Percentiles rank a stretch among this genome's conserved stretches.
Conservation (phyloP, 2,797 vertebrate genomes). For the Remorina albescens region DNA sequence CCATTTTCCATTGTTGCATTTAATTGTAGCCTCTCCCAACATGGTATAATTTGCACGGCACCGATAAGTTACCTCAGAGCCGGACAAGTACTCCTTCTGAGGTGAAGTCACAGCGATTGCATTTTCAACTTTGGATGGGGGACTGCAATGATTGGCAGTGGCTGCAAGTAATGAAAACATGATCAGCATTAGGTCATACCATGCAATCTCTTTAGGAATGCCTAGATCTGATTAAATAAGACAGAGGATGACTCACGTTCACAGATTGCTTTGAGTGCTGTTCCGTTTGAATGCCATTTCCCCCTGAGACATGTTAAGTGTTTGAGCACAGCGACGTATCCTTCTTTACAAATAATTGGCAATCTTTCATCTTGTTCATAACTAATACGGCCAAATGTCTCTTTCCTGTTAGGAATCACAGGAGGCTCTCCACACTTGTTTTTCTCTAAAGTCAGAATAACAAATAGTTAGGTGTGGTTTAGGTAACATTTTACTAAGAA, state of each 20-base stretch:
- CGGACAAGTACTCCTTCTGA: slow-evolving; percentile 38
- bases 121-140: slow-evolving; percentile 59
- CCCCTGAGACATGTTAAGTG: neutral
- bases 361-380: fast-evolving
- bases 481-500: neutral
- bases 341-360: neutral
- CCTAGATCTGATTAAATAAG: neutral
- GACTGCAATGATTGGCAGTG: fast-evolving
- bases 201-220: neutral
- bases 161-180: slow-evolving; percentile 48
- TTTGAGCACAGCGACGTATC: fast-evolving
- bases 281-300: slow-evolving; percentile 25
- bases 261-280: slow-evolving; percentile 30
- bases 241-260: slow-evolving; percentile 55
- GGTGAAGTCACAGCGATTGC: slow-evolving; percentile 14
- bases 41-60: slow-evolving; percentile 28
- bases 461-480: neutral
- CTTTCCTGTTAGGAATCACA: slow-evolving; percentile 28
- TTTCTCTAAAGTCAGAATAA: slow-evolving; percentile 25
- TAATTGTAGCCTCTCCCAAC: neutral
- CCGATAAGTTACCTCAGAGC: slow-evolving; percentile 36
- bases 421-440: slow-evolving; percentile 50
- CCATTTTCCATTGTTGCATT: slow-evolving; percentile 57
- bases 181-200: neutral
- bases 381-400: fast-evolving